A percentile compares a stretch with the other conserved stretches of the same genome.
phyloP scores from a whole-genome alignment of 2,797 vertebrate species.

The Avahi laniger region DNA sequence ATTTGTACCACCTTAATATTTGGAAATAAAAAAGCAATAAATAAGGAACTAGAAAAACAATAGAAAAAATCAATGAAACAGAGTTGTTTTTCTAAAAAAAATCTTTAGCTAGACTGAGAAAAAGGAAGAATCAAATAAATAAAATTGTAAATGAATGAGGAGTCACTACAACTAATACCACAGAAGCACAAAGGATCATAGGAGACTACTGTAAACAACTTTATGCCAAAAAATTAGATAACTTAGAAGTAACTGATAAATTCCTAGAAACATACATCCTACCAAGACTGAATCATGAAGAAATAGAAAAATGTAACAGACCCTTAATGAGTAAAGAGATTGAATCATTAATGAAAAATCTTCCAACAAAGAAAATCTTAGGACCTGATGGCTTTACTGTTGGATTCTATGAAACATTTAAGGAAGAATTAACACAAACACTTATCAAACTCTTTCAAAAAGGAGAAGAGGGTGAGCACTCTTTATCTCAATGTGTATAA shows the following conservation, averaged over 20 bases:
- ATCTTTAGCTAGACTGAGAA: background rate
- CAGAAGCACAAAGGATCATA: background rate
- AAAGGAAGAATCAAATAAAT: background rate
- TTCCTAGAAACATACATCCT: background rate
- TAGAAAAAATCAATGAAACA: background rate
- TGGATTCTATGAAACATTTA: background rate
- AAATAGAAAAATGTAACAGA: background rate
- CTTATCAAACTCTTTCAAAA: background rate
- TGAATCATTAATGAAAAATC: background rate
- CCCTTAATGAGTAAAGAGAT: background rate
- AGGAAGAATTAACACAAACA: background rate
- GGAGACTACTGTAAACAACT: background rate
- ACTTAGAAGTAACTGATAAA: background rate
- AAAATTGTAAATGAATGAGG: background rate
- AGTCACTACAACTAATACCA: background rate
- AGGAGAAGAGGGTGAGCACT: background rate
- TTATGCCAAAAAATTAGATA: background rate
- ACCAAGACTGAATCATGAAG: background rate
- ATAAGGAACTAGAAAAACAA: background rate
- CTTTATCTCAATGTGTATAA: background rate
- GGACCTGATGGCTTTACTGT: background rate
- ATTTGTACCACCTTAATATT: background rate
- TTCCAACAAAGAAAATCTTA: background rate
- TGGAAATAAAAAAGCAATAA: background rate
- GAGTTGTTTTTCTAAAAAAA: background rate